Conservation (phyloP, 2,888 invertebrate genomes). For the Hirtodrosophila confusa region DNA sequence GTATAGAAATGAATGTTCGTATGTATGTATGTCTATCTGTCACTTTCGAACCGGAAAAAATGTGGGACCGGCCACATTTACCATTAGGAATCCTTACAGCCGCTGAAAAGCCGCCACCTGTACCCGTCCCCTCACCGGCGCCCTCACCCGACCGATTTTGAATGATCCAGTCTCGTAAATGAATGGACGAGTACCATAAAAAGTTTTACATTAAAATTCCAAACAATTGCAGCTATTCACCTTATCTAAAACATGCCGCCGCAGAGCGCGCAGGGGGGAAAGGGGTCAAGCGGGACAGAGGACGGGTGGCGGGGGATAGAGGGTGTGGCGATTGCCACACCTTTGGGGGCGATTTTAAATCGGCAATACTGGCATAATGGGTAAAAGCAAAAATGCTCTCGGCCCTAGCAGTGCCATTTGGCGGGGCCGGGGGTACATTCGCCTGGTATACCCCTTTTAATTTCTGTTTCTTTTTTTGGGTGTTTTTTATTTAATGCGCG, state of each 20-base stretch:
- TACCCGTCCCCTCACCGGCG: no score
- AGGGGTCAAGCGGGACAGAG: neutral
- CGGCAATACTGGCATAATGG: slow-evolving; percentile 32
- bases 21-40: neutral
- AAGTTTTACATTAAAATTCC: slow-evolving; percentile 73
- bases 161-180: slow-evolving; percentile 16
- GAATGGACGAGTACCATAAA: slow-evolving; percentile 43
- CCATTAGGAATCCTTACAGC: slow-evolving; percentile 21
- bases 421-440: slow-evolving; percentile 1
- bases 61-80: slow-evolving; percentile 8
- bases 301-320: no score
- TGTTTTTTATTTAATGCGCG: slow-evolving; percentile 78
- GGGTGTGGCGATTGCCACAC: slow-evolving; percentile 24
- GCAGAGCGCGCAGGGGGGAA: slow-evolving; percentile 6
- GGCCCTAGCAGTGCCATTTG: slow-evolving; percentile 14
- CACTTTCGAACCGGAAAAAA: neutral
- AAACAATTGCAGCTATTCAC: slow-evolving; percentile 76
- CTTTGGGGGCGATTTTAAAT: slow-evolving; percentile 34
- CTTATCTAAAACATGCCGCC: slow-evolving; percentile 73
- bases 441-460: slow-evolving; percentile 16
- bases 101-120: slow-evolving; percentile 1
- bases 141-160: neutral
- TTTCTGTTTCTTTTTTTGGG: slow-evolving; percentile 39
- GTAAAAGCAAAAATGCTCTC: slow-evolving; percentile 17
- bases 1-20: neutral